Evolutionary conservation across 1,140 invertebrate species (phyloP).

Genomic region (Drosophila hydei): DNA sequence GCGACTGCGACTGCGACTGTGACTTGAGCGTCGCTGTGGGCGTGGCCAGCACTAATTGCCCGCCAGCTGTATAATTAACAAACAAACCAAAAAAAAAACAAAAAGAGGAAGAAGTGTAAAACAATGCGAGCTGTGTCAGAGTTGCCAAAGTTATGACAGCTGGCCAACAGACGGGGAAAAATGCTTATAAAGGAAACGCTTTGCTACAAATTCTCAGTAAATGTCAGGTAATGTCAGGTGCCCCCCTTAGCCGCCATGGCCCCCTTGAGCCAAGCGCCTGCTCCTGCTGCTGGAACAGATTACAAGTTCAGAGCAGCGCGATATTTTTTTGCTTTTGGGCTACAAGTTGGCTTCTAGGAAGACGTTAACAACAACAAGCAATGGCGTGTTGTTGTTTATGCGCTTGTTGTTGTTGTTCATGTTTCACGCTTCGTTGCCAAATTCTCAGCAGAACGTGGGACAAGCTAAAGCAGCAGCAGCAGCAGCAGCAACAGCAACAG

Average conservation of each 20-base stretch:
- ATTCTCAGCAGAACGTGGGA: slow-evolving; percentile 71
- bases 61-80: slow-evolving; percentile 48
- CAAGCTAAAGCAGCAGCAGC: slow-evolving; percentile 5
- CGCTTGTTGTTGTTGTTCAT: slow-evolving; percentile 51
- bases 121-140: slow-evolving; percentile 15
- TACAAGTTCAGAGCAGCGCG: slow-evolving; percentile 36
- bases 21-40: slow-evolving; percentile 1
- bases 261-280: neutral
- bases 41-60: slow-evolving; percentile 37
- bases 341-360: slow-evolving; percentile 47
- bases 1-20: neutral
- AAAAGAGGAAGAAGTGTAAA: neutral
- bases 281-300: slow-evolving; percentile 23
- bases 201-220: slow-evolving; percentile 40
- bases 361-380: slow-evolving; percentile 37
- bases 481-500: slow-evolving; percentile 1
- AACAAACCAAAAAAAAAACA: too few species aligned
- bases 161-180: slow-evolving; percentile 9
- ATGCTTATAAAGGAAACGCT: slow-evolving; percentile 1
- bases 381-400: slow-evolving; percentile 10
- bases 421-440: slow-evolving; percentile 78
- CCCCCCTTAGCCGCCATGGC: neutral
- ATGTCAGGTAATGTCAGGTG: slow-evolving; percentile 19
- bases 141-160: slow-evolving; percentile 46
- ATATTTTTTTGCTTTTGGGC: slow-evolving; percentile 36